Evolutionary conservation across 2,113 vertebrate species (phyloP), one percentile per base, ranked within the genome.

Genomic region (Rhinolophus sinicus): DNA sequence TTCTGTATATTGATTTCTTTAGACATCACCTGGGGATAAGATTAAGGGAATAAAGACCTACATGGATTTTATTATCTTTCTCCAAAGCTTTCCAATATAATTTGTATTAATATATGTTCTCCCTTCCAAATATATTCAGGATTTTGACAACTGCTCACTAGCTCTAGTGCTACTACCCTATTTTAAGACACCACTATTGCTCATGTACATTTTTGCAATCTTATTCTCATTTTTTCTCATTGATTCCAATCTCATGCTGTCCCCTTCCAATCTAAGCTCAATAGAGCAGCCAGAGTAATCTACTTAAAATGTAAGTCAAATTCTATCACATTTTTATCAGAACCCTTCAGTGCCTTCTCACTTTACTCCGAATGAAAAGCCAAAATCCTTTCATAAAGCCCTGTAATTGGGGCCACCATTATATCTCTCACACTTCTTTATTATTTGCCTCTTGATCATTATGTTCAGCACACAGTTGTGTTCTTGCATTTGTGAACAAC

Each of bases 121-220:
- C 30, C 19, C 22, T 88, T 90, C 33, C 52, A 94, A 76, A 76
- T 91, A 72, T 47, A 84, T 93, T 81, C 50, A 78, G 52, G 50
- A 88, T 75, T 65, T 77, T 70, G 47, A 50, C 6, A 70, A 44
- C 5, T 35, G 12, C 7, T 62, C 26, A 40, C 19, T 28, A 86
- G 8, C 30, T 56, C 13, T 90, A 5, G 40, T 64, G 24, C 22
- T 92, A 16, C 22, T 64, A 16, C 11, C 2, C 13, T 52, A 33
- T 69, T 73, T 95, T 80, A 62, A 47, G 60, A 40, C 2, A 35
- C 5, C 24, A 64, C 28, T 14, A 9, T 40, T 18, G 19, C 30
- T 54, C n/a, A 26, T 50, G 67, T 5, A 93, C 47, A 62, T 72
- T 64, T 83, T 58, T 33, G 24, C 44, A 44, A 85, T 18, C 22